Percentiles rank a stretch among this genome's conserved stretches.
Conservation (phyloP, 2,797 vertebrate genomes). For the Limosa lapponica region DNA sequence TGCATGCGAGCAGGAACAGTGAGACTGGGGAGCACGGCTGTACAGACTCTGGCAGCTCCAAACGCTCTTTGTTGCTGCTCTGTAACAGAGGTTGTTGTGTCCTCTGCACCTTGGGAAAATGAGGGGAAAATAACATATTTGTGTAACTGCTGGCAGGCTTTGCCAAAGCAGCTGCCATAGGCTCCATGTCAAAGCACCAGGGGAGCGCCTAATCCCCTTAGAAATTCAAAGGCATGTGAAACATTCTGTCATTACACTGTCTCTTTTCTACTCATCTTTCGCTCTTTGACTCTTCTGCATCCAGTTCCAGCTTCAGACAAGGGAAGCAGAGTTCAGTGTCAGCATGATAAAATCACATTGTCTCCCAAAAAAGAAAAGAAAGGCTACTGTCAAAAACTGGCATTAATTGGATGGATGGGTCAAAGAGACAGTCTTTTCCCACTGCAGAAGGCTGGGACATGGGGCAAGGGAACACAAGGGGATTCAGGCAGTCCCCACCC, state of each 20-base stretch:
- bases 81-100: conserved; percentile 1
- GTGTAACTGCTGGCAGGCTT: conserved; percentile 46
- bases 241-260: conserved; percentile 55
- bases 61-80: neutral
- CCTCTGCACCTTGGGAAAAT: conserved; percentile 58
- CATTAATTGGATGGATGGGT: conserved; percentile 25
- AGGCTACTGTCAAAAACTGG: conserved; percentile 12
- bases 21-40: neutral
- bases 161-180: conserved; percentile 51
- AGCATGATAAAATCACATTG: neutral
- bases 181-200: conserved; percentile 36
- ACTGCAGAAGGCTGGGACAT: neutral
- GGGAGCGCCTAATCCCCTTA: conserved; percentile 49
- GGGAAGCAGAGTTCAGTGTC: neutral
- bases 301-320: conserved; percentile 53
- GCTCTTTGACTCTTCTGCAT: conserved; percentile 43
- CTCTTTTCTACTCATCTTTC: conserved; percentile 50
- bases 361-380: neutral
- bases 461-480: neutral
- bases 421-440: conserved; percentile 37
- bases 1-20: neutral
- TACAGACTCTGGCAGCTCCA: neutral
- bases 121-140: conserved; percentile 29
- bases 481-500: neutral
- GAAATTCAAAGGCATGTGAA: conserved; percentile 63